Percentiles rank a stretch among this genome's conserved stretches.
These are phyloP conservation scores for Tragelaphus imberbis DNA, from an alignment of 2,113 vertebrate species.

Conservation along the genomic window DNA sequence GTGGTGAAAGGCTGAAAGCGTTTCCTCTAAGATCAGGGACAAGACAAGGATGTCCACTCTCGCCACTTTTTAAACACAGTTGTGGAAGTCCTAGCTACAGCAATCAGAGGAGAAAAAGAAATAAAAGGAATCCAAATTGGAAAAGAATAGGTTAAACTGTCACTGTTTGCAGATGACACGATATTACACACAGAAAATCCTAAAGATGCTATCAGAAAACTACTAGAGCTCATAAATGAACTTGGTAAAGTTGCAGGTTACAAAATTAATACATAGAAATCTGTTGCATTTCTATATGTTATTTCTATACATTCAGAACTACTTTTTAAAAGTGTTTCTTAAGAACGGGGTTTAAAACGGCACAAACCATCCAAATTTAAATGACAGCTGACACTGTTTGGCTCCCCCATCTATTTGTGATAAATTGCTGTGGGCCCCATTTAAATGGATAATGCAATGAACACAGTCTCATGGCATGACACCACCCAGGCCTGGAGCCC, in stretches of 20 bases:
- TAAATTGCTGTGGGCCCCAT: neutral
- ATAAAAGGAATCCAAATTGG: neutral
- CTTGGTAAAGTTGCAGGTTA: neutral
- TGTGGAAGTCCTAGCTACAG: neutral
- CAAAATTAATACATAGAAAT: neutral
- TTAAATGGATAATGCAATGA: neutral
- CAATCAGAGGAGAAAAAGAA: neutral
- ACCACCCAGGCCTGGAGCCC: fast-evolving
- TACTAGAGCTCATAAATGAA: neutral
- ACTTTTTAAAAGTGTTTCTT: neutral
- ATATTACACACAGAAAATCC: neutral
- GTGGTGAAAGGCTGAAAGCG: neutral
- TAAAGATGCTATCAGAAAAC: neutral
- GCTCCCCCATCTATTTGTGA: neutral
- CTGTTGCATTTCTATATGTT: neutral
- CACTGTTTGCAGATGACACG: neutral
- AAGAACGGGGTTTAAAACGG: neutral
- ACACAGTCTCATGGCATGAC: neutral
- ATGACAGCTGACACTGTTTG: neutral
- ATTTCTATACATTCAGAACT: neutral
- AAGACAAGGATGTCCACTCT: neutral
- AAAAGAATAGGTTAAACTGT: neutral
- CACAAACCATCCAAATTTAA: neutral
- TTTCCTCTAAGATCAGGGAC: neutral
- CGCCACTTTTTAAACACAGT: neutral